A percentile compares a stretch with the other conserved stretches of the same genome.
Conservation (phyloP, 2,113 vertebrate genomes). For the Lepus timidus region DNA sequence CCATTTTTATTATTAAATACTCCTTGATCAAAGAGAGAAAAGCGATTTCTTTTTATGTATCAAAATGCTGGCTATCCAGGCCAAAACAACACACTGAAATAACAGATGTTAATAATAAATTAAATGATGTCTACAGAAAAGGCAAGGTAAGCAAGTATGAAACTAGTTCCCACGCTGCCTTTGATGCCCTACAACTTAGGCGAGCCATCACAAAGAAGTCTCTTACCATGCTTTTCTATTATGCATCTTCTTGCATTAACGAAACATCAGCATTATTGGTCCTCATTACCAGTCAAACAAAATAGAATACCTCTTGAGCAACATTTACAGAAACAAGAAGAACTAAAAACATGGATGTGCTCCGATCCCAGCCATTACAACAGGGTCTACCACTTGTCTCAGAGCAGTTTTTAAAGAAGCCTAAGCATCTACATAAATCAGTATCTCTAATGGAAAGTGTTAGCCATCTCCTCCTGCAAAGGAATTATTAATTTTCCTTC, state of each 20-base stretch:
- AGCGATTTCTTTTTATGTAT: neutral
- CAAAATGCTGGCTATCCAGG: neutral
- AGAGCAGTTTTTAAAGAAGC: neutral
- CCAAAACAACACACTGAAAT: neutral
- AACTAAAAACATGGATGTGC: neutral
- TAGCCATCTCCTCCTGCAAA: neutral
- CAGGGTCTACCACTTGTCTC: neutral
- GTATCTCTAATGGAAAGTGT: neutral
- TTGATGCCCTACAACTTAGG: neutral
- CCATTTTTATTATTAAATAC: slow-evolving; percentile 11
- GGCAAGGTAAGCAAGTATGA: neutral
- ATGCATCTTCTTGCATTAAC: neutral
- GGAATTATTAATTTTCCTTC: slow-evolving; percentile 9
- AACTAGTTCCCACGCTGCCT: neutral
- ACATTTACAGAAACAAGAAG: neutral
- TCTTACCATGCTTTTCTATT: neutral
- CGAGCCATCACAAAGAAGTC: neutral
- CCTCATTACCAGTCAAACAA: neutral
- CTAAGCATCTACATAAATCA: neutral
- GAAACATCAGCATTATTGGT: neutral
- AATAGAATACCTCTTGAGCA: neutral
- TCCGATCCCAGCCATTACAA: neutral
- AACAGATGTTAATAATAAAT: neutral
- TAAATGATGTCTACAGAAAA: neutral
- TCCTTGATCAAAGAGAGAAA: slow-evolving; percentile 51